Percentiles rank a stretch among this genome's conserved stretches.
Evolutionary conservation across 64 coral and sea anemone species (phyloP).

Genomic region (Hydrozoanthus tunicans): DNA sequence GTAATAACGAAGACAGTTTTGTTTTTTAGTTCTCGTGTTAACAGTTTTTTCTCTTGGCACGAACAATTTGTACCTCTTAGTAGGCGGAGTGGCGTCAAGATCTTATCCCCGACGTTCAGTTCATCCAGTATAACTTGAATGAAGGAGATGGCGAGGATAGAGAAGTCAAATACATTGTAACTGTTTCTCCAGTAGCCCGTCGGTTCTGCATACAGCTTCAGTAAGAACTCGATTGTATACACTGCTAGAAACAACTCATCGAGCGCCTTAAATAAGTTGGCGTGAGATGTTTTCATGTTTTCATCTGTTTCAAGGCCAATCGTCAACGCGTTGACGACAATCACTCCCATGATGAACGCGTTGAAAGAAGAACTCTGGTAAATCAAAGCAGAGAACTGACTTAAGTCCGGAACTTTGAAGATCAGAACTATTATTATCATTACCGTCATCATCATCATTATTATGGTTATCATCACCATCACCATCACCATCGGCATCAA

Average conservation of each 20-base stretch:
- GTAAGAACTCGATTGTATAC: conserved; percentile 97
- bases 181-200: conserved; percentile 94
- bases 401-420: neutral
- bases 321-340: conserved; percentile 83
- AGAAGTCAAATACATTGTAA: conserved; percentile 96
- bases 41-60: neutral
- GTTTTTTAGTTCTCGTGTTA: too few species aligned
- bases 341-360: conserved; percentile 89
- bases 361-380: conserved; percentile 85
- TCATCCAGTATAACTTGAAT: conserved; percentile 92
- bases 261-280: conserved; percentile 70
- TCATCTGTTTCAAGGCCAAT: conserved; percentile 97
- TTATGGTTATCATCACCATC: neutral
- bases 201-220: conserved; percentile 95
- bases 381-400: neutral
- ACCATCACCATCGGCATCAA: too few species aligned
- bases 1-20: too few species aligned
- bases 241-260: conserved; percentile 93
- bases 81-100: conserved; percentile 90
- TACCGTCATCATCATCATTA: too few species aligned
- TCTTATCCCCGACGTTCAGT: conserved; percentile 91
- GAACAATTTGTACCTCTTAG: conserved; percentile 70
- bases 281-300: conserved; percentile 49
- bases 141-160: conserved; percentile 85
- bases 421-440: neutral